These are phyloP conservation scores for Thaleichthys pacificus DNA, from an alignment of 2,797 vertebrate genomes.

Conservation along the genomic window DNA sequence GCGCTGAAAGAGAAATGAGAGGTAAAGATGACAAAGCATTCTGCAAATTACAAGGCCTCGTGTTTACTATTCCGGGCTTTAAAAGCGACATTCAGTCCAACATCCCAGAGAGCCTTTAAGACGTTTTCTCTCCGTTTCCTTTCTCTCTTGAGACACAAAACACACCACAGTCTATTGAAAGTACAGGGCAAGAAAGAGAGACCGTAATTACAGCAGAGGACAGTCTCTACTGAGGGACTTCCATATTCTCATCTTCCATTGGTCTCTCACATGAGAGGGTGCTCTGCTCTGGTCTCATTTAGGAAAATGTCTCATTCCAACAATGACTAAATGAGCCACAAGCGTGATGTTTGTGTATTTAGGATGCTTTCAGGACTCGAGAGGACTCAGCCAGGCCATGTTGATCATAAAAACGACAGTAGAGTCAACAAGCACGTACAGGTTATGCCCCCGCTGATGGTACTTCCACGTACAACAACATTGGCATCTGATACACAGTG, in stretches of 20 bases:
- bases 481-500: slow-evolving; percentile 16
- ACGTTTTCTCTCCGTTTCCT: slow-evolving; percentile 31
- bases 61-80: slow-evolving; percentile 73
- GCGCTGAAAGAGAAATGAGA: slow-evolving; percentile 63
- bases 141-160: slow-evolving; percentile 32
- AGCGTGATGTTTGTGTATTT: slow-evolving; percentile 33
- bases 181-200: slow-evolving; percentile 59
- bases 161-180: slow-evolving; percentile 63
- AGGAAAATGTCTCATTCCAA: slow-evolving; percentile 45
- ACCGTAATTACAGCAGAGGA: slow-evolving; percentile 67
- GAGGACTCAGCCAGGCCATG: slow-evolving; percentile 25
- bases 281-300: slow-evolving; percentile 59
- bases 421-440: background rate
- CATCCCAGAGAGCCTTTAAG: slow-evolving; percentile 38
- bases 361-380: slow-evolving; percentile 27
- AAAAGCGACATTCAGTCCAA: slow-evolving; percentile 57
- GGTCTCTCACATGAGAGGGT: slow-evolving; percentile 58
- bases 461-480: background rate
- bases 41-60: slow-evolving; percentile 74
- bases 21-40: slow-evolving; percentile 71
- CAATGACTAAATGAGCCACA: slow-evolving; percentile 52
- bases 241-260: slow-evolving; percentile 70
- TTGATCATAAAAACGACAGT: slow-evolving; percentile 32
- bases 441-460: background rate
- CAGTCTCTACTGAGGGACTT: slow-evolving; percentile 50